Base-by-base conservation (phyloP, 2,888 invertebrate genomes). In the Ennomos quercinarius region DNA sequence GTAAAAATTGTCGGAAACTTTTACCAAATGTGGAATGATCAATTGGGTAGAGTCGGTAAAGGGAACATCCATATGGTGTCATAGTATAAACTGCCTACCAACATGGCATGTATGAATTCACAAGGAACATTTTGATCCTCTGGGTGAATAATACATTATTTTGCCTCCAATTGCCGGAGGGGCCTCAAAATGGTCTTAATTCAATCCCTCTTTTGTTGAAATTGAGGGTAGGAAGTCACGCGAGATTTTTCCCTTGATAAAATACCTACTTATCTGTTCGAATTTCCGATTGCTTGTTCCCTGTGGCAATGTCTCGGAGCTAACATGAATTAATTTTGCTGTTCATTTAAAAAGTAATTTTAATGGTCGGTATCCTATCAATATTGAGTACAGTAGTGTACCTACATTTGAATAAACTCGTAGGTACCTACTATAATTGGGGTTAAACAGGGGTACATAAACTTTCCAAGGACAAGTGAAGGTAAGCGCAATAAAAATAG, bases 81-180 rank as follows among this genome's bases (percentile, higher is more conserved):
- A 27, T 39, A 34, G 45, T 39, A 9, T 44, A 52, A 34, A 10
- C 17, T 17, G n/a, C 34, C 17, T n/a, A 34, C 51, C 13, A 37
- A 12, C 51, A 27, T 36, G 41, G 46, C 43, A 56, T 64, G 65
- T 66, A 67, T 59, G 61, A 68, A 27, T 68, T 64, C 67, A 67
- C 69, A 64, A 60, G 70, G 61, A 67, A 73, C 73, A 72, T 74
- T 71, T 74, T 27, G 55, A 68, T 73, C 68, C 67, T 67, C 60
- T 59, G 56, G 63, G 63, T 76, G 73, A 79, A 79, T 78, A 80
- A 80, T 77, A 76, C 77, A 80, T 80, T 81, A 77, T 74, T 77
- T 64, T 65, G 71, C 69, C 70, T 75, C 66, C 76, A 70, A 77
- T 78, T 78, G 78, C 76, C 71, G 71, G 71, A 68, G 68, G 70